A percentile compares a stretch with the other conserved stretches of the same genome.
Conservation (phyloP, 1,140 invertebrate genomes). For the Parapsyche elsis region DNA sequence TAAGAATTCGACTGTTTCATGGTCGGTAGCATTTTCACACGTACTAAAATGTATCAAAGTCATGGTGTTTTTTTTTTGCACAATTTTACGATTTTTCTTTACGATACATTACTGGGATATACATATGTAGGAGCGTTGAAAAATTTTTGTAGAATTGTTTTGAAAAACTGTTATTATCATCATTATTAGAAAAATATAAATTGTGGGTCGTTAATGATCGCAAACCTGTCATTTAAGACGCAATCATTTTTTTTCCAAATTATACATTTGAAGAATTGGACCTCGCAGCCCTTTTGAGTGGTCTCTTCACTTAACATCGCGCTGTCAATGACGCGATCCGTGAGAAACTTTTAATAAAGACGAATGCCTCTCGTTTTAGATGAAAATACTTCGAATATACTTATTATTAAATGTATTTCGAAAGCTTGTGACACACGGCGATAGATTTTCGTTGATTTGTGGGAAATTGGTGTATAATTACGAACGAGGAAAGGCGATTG, state of each 20-base stretch:
- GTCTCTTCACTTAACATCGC: constrained; percentile 10
- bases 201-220: constrained; percentile 45
- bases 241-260: constrained; percentile 42
- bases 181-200: constrained; percentile 38
- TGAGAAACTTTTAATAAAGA: constrained; percentile 31
- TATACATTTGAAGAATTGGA: constrained; percentile 41
- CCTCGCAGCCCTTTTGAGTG: constrained; percentile 32
- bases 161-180: constrained; percentile 31
- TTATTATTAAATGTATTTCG: no score
- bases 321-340: constrained; percentile 19
- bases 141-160: neutral
- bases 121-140: no score
- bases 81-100: no score
- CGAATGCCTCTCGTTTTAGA: neutral
- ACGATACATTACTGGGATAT: neutral
- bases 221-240: constrained; percentile 43
- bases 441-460: neutral
- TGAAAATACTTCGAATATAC: no score
- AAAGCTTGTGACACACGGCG: no score
- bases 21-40: no score
- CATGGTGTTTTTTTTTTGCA: no score
- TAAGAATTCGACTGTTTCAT: no score
- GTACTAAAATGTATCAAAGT: no score
- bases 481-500: neutral
- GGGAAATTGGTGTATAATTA: neutral